Percentiles rank a stretch among this genome's conserved stretches.
phyloP scores from a whole-genome alignment of 1,140 invertebrate species.

The Drosophila pallidifrons region DNA sequence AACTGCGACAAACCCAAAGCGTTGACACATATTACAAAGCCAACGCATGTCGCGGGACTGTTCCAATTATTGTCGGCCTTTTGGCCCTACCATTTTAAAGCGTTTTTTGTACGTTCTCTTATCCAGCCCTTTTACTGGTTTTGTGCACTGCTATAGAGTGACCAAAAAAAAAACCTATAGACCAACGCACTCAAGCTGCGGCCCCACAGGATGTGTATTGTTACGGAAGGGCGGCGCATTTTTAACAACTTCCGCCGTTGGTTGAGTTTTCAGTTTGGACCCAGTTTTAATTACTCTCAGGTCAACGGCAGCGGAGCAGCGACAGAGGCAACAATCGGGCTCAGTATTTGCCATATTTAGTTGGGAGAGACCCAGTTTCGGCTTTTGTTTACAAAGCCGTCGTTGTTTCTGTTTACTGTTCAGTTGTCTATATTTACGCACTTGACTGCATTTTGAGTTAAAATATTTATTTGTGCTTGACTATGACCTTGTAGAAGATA shows the following conservation, averaged over 20 bases:
- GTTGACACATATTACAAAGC: slow-evolving; percentile 37
- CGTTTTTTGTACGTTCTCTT: slow-evolving; percentile 12
- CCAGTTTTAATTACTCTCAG: slow-evolving; percentile 64
- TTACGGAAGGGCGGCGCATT: slow-evolving; percentile 59
- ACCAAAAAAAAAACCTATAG: slow-evolving; percentile 10
- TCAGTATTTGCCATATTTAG: slow-evolving; percentile 1
- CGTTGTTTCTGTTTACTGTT: slow-evolving; percentile 4
- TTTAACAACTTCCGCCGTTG: slow-evolving; percentile 57
- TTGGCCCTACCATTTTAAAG: slow-evolving; percentile 45
- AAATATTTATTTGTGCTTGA: slow-evolving; percentile 20
- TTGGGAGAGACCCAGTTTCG: slow-evolving; percentile 5
- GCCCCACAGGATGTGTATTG: slow-evolving; percentile 55
- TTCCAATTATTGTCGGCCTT: slow-evolving; percentile 66
- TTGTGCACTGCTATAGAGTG: slow-evolving; percentile 6
- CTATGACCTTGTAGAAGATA: neutral
- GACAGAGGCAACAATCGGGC: neutral
- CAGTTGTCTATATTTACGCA: slow-evolving; percentile 31
- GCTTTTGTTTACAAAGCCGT: slow-evolving; percentile 27
- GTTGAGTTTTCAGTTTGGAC: slow-evolving; percentile 29
- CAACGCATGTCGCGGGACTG: slow-evolving; percentile 45
- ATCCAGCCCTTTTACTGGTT: slow-evolving; percentile 4
- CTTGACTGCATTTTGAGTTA: slow-evolving; percentile 63
- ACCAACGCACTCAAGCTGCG: neutral
- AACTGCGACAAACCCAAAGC: slow-evolving; percentile 4
- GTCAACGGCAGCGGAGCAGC: neutral